Evolutionary conservation across 2,113 vertebrate species (phyloP).

Genomic region (Calyptomena viridis): DNA sequence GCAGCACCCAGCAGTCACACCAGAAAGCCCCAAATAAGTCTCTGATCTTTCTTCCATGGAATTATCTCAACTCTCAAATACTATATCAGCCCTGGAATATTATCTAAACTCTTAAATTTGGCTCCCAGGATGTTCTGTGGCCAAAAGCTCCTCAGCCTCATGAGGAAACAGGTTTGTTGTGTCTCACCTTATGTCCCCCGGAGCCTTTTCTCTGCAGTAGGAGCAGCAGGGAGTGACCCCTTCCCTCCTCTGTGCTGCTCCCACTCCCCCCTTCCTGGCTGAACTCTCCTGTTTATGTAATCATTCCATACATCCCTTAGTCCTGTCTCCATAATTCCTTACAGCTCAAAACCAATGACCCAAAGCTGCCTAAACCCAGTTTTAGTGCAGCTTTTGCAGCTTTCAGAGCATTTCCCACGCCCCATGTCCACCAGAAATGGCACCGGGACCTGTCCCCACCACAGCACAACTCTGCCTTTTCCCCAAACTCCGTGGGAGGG

Average conservation of each 20-base stretch:
- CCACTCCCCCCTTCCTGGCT: not conserved
- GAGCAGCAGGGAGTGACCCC: rapidly evolving
- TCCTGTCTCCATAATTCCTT: not conserved
- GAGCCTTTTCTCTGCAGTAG: not conserved
- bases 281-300: not conserved
- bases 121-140: not conserved
- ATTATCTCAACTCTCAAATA: not conserved
- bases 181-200: too few species aligned
- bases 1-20: not conserved
- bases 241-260: not conserved
- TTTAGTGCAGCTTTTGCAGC: not conserved
- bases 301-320: not conserved
- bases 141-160: not conserved
- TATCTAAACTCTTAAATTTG: not conserved
- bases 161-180: not conserved
- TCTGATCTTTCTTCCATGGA: not conserved
- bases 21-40: not conserved
- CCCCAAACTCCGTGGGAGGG: not conserved
- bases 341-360: rapidly evolving
- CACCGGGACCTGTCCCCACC: not conserved
- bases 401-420: not conserved
- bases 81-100: not conserved
- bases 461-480: not conserved
- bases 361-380: not conserved
- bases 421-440: not conserved